These are phyloP conservation scores for Amphipoea lucens DNA, from an alignment of 2,888 invertebrate genomes.

Conservation along the genomic window DNA sequence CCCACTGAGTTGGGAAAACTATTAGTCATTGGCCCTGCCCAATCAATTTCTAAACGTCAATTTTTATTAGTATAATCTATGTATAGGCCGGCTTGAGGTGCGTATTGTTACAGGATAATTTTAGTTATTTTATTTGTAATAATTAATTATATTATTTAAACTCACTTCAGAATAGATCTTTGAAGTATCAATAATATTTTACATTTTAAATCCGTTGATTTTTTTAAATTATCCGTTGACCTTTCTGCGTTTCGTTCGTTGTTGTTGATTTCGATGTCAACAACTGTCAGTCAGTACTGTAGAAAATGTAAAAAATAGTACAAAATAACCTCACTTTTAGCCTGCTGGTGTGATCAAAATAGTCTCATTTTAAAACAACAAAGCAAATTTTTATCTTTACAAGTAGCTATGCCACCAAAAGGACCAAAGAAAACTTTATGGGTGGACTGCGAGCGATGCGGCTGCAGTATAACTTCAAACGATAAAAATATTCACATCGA, in stretches of 20 bases:
- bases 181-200: not conserved
- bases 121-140: conserved; percentile 1
- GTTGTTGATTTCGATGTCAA: conserved; percentile 5
- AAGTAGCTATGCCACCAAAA: conserved; percentile 82
- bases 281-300: not conserved
- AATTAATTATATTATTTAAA: not conserved
- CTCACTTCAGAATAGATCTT: not conserved
- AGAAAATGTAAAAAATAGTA: too few relatives aligned
- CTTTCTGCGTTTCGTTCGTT: conserved; percentile 5
- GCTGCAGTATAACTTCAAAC: conserved; percentile 89
- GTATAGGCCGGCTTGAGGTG: not conserved
- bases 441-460: conserved; percentile 92
- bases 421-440: conserved; percentile 89
- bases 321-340: conserved; percentile 46
- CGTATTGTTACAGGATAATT: not conserved
- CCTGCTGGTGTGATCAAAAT: conserved; percentile 16
- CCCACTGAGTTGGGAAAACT: too few relatives aligned
- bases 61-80: too few relatives aligned
- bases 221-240: not conserved
- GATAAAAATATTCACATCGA: conserved; percentile 90
- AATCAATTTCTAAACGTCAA: too few relatives aligned
- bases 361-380: conserved; percentile 18
- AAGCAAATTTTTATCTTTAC: not conserved
- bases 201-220: not conserved
- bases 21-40: too few relatives aligned